Evolutionary conservation across 2,888 invertebrate species (phyloP).

Genomic region (Limnephilus lunatus): DNA sequence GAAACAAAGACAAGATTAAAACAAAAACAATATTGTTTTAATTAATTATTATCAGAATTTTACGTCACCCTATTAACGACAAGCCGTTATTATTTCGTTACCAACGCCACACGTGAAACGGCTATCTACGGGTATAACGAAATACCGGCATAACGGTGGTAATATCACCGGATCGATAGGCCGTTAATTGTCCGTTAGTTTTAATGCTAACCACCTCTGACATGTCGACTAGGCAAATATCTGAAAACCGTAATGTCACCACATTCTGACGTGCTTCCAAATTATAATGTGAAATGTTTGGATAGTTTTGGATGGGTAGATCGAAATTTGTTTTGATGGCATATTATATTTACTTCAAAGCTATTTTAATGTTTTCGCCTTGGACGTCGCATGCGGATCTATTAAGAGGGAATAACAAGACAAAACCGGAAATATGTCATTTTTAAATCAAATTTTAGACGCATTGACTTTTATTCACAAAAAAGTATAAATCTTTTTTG

Average conservation of each 20-base stretch:
- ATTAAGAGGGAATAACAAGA: too few relatives aligned
- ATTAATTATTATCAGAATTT: background rate
- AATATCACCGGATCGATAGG: background rate
- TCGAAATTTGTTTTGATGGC: background rate
- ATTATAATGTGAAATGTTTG: background rate
- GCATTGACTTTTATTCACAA: too few relatives aligned
- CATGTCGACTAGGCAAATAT: background rate
- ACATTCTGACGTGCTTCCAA: background rate
- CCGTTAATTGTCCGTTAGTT: background rate
- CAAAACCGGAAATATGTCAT: too few relatives aligned
- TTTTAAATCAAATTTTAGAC: too few relatives aligned
- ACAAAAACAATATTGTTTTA: too few relatives aligned
- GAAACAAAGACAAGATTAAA: background rate
- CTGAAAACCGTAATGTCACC: background rate
- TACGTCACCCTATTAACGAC: background rate
- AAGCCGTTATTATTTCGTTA: background rate
- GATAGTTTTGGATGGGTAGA: background rate
- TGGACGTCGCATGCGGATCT: too few relatives aligned
- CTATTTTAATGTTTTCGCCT: too few relatives aligned
- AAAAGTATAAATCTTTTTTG: too few relatives aligned
- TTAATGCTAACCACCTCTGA: background rate
- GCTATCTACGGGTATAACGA: background rate
- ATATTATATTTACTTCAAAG: too few relatives aligned
- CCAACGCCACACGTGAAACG: background rate
- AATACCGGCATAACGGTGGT: background rate